These are phyloP conservation scores for Luidia sarsii DNA, from an alignment of 53 echinoderm and acorn worm genomes.

Conservation along the genomic window DNA sequence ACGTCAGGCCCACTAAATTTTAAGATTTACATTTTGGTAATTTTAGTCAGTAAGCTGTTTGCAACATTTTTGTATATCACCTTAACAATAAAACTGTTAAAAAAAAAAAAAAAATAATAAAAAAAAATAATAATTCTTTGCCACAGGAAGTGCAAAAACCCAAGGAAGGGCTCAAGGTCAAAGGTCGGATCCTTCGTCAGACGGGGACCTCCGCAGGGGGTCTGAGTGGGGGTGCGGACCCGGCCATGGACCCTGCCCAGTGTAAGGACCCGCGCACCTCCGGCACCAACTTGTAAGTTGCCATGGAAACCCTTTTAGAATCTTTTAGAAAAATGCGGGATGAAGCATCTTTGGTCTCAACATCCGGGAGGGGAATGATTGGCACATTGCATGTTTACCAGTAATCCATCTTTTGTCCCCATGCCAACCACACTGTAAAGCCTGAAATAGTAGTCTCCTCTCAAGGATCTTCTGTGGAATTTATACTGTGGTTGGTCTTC, in stretches of 20 bases:
- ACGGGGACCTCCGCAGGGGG: conserved; percentile 43
- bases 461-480: too few relatives aligned
- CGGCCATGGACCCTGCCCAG: conserved; percentile 67
- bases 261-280: conserved; percentile 68
- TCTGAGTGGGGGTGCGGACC: conserved; percentile 83
- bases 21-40: too few relatives aligned
- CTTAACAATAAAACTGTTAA: too few relatives aligned
- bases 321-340: neutral
- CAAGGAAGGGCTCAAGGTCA: conserved; percentile 25
- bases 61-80: neutral
- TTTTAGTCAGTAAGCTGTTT: neutral
- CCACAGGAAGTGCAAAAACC: conserved; percentile 73
- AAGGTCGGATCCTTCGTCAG: conserved; percentile 55
- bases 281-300: conserved; percentile 75
- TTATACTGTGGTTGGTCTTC: too few relatives aligned
- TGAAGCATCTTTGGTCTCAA: neutral
- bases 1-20: too few relatives aligned
- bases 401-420: too few relatives aligned
- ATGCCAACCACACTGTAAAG: too few relatives aligned
- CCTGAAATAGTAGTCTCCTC: too few relatives aligned
- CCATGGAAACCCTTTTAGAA: neutral
- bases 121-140: too few relatives aligned
- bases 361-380: too few relatives aligned
- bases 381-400: too few relatives aligned
- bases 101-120: too few relatives aligned